Evolutionary conservation across 2,888 invertebrate genomes (phyloP).

Genomic region (Ornithoptera priamus): DNA sequence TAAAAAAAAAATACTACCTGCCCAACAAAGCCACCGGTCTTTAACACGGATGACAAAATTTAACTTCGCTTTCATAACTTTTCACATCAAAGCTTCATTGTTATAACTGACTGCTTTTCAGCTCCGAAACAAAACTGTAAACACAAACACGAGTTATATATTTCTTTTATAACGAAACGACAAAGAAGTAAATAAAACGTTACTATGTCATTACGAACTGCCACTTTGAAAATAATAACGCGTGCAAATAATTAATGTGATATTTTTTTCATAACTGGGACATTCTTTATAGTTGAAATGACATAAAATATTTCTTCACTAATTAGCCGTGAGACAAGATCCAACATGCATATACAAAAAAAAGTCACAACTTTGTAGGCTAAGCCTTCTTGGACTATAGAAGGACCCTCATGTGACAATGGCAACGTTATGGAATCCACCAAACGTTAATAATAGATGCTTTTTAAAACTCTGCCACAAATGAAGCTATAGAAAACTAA

Average conservation of each 20-base stretch:
- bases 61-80: constrained; percentile 27
- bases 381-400: constrained; percentile 34
- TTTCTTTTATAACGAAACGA: constrained; percentile 15
- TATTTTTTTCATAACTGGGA: constrained; percentile 6
- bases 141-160: constrained; percentile 17
- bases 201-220: constrained; percentile 12
- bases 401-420: constrained; percentile 43
- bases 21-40: constrained; percentile 14
- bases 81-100: constrained; percentile 29
- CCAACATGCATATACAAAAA: constrained; percentile 26
- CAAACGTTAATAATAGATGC: constrained; percentile 23
- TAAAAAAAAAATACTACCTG: constrained; percentile 15
- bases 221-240: constrained; percentile 8
- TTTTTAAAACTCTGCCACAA: constrained; percentile 14
- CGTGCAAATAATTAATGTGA: constrained; percentile 4
- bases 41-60: constrained; percentile 26
- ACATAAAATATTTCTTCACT: constrained; percentile 27
- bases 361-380: constrained; percentile 32
- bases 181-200: constrained; percentile 6
- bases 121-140: constrained; percentile 15
- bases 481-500: constrained; percentile 9
- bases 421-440: constrained; percentile 39
- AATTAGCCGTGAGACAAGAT: constrained; percentile 23
- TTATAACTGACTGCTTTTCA: constrained; percentile 26
- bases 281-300: constrained; percentile 14